Evolutionary conservation across 2,113 vertebrate genomes (phyloP), one percentile per base, ranked within the genome.

Genomic region (Tupaia tana): DNA sequence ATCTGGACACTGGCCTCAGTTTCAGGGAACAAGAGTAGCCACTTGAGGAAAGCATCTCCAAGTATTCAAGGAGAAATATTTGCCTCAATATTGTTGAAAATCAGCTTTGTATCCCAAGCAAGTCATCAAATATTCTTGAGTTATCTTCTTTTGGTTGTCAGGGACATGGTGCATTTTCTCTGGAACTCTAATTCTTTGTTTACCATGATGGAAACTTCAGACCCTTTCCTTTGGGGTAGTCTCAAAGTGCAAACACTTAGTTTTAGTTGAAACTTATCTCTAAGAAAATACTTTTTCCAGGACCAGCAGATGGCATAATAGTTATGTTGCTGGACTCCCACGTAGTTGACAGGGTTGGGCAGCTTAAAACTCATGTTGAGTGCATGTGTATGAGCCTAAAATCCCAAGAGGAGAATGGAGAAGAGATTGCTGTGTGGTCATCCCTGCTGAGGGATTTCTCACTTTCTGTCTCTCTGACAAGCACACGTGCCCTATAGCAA

Each of bases 21-120:
- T 56, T 91, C 66, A 85, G 64, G 63, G 64, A 15, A 8, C 67
- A 9, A 9, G 43, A 59, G 43, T 1, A 7, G 1, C 19, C 27
- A 16, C 1, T 29, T 9, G n/a, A 1, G 10, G 31, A 61, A 2
- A 7, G 16, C 1, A 1, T 43, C 58, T 43, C n/a, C 29, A 3
- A 20, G 10, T 19, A 6, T 24, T 9, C 8, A 6, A 52, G 43
- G 69, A 34, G 77, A 6, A n/a, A 7, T 1, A 2, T 54, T 74
- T 64, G 19, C 66, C 31, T 84, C 7, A 0, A 3, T 29, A 11
- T 12, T 61, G 59, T 74, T 15, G 13, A 34, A 56, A 69, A 10
- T 27, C 16, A n/a, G 3, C 9, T 66, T 24, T n/a, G 4, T 75
- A 0, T 15, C 66, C n/a, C 59, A 64, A 71, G 77, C 4, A 19